Conservation (phyloP, 2,888 invertebrate genomes). For the Conus canariensis region DNA sequence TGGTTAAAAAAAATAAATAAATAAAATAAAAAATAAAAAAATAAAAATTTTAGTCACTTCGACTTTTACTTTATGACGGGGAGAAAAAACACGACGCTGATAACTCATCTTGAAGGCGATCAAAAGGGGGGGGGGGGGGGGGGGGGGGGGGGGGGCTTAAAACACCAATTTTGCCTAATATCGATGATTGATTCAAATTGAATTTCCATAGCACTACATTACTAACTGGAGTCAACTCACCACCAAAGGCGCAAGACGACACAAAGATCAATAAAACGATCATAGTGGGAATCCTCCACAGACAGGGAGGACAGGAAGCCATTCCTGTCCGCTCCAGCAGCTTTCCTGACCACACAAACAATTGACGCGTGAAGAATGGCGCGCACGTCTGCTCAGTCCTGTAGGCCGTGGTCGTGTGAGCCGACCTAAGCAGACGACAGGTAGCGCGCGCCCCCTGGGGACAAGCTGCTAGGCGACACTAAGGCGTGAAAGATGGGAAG, state of each 20-base stretch:
- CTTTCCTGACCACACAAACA: background rate
- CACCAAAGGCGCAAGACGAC: background rate
- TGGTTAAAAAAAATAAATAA: no score
- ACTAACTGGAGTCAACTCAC: background rate
- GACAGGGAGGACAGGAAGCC: background rate
- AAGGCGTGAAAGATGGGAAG: no score
- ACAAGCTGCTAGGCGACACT: background rate
- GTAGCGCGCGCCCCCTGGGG: slow-evolving; percentile 26
- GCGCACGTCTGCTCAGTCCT: background rate
- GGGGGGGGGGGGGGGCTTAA: no score
- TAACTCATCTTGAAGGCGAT: no score
- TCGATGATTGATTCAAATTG: no score
- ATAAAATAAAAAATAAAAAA: no score
- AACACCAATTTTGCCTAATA: no score
- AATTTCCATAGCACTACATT: no score
- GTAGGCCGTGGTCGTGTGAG: background rate
- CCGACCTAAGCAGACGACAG: slow-evolving; percentile 25
- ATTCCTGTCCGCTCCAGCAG: background rate
- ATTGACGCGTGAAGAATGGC: background rate
- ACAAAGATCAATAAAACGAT: background rate
- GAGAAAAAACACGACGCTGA: no score
- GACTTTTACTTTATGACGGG: no score
- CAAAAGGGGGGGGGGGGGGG: no score
- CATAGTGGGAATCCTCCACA: background rate
- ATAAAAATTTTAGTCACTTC: no score